Percentiles rank a stretch among this genome's conserved stretches.
These are phyloP conservation scores for Phataginus tricuspis DNA, from an alignment of 2,797 vertebrate species.

Conservation along the genomic window DNA sequence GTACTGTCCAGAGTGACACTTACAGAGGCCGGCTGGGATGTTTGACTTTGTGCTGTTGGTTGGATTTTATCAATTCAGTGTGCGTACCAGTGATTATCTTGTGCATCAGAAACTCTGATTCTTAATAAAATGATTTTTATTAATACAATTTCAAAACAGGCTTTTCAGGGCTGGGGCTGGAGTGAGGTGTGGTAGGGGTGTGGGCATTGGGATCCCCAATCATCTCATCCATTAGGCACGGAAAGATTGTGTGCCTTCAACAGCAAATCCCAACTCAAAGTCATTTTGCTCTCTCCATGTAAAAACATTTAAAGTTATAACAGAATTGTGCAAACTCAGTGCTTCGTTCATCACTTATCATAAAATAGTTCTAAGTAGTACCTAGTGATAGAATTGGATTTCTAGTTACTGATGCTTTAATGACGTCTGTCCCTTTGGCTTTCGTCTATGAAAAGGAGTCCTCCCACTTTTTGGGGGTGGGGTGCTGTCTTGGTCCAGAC, in stretches of 20 bases:
- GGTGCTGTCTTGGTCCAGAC: not conserved
- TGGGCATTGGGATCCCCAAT: not conserved
- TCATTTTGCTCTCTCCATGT: not conserved
- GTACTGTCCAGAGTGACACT: not conserved
- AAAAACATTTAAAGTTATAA: not conserved
- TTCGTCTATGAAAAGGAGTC: not conserved
- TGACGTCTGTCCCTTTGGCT: not conserved
- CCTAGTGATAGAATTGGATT: not conserved
- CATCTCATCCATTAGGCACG: not conserved
- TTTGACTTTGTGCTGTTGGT: not conserved
- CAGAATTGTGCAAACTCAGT: not conserved
- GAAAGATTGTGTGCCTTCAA: not conserved
- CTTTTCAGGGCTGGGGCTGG: not conserved
- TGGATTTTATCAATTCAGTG: not conserved
- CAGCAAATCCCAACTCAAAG: not conserved
- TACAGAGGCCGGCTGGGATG: not conserved
- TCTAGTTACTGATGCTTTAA: not conserved
- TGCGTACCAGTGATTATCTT: not conserved
- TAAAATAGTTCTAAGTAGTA: not conserved
- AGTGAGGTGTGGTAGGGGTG: not conserved
- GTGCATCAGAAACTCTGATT: not conserved
- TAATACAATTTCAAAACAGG: not conserved
- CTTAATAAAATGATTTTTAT: not conserved
- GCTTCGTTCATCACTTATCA: not conserved
- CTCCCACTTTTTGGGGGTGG: not conserved